Conservation (phyloP, 2,797 vertebrate species). For the Graptemys geographica region DNA sequence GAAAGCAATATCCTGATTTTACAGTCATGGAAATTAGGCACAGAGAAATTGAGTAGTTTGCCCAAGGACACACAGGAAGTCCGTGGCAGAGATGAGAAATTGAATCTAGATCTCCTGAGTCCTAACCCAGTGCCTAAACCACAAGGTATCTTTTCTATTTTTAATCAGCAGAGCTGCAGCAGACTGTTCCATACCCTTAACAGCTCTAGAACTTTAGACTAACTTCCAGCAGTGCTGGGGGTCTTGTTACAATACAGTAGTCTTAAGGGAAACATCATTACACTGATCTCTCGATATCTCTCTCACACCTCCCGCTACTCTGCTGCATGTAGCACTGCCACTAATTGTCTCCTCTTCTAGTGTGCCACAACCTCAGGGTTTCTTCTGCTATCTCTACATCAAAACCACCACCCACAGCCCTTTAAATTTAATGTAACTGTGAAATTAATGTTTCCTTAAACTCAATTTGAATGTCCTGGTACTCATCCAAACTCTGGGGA, state of each 20-base stretch:
- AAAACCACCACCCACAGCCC: accelerated
- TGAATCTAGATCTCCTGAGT: not conserved
- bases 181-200: accelerated
- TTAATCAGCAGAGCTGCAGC: not conserved
- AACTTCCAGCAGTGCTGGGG: accelerated
- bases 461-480: not conserved
- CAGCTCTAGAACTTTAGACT: not conserved
- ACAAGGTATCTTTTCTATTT: not conserved
- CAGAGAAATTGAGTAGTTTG: not conserved
- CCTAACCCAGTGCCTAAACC: not conserved
- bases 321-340: not conserved
- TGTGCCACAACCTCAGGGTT: not conserved
- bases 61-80: not conserved
- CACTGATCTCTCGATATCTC: accelerated
- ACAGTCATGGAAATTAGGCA: accelerated
- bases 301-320: not conserved
- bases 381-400: not conserved
- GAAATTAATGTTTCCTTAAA: not conserved
- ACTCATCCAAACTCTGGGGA: constrained; percentile 2
- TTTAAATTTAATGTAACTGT: accelerated
- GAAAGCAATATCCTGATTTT: not conserved
- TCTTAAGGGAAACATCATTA: not conserved
- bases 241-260: not conserved
- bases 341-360: accelerated
- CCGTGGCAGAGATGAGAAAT: not conserved